phyloP scores from a whole-genome alignment of 2,888 invertebrate genomes.

The Amblyjoppa proteus region DNA sequence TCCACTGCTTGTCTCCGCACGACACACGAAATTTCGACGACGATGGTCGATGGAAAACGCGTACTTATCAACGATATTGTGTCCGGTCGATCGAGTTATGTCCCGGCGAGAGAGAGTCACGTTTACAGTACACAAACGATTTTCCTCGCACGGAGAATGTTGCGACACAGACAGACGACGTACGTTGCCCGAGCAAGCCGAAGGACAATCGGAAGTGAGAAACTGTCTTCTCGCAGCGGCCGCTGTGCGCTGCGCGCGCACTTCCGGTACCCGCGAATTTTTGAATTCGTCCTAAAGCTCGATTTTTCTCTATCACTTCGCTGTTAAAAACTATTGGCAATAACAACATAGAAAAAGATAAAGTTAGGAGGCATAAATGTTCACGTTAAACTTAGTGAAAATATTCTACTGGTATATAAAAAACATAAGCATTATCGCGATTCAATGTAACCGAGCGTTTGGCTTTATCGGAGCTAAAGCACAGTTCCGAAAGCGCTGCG shows the following conservation, averaged over 20 bases:
- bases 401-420: too few relatives aligned
- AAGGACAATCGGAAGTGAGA: slow-evolving; percentile 15
- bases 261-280: slow-evolving; percentile 24
- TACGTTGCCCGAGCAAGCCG: slow-evolving; percentile 10
- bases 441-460: too few relatives aligned
- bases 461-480: too few relatives aligned
- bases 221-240: background rate
- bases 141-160: slow-evolving; percentile 32
- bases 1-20: background rate
- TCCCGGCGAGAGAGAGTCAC: slow-evolving; percentile 6
- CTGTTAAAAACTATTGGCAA: too few relatives aligned
- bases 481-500: too few relatives aligned
- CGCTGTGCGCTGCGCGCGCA: background rate
- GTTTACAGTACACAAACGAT: slow-evolving; percentile 56
- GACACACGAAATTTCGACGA: background rate
- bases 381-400: too few relatives aligned
- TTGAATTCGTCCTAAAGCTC: background rate
- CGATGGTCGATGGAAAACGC: background rate
- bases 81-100: background rate
- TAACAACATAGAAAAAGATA: too few relatives aligned
- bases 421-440: too few relatives aligned
- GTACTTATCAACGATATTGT: background rate
- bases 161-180: slow-evolving; percentile 35
- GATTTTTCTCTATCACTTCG: too few relatives aligned
- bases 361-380: too few relatives aligned